phyloP scores from a whole-genome alignment of 2,113 vertebrate genomes.

The Gallinago media region DNA sequence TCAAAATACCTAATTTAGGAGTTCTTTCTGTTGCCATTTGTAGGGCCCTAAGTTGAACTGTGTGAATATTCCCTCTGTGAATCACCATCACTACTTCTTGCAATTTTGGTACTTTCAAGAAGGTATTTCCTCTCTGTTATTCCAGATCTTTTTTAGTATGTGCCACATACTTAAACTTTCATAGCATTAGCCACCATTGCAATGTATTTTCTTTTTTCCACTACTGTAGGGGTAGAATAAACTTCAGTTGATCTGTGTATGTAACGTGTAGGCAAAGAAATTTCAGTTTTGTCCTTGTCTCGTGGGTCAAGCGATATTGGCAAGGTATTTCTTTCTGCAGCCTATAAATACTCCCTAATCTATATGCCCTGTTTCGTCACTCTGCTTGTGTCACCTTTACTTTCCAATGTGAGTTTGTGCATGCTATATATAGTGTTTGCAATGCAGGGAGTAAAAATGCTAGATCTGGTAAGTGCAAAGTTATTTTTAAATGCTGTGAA shows the following conservation, averaged over 20 bases:
- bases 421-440: slow-evolving; percentile 31
- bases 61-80: not conserved
- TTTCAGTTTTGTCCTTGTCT: not conserved
- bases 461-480: not conserved
- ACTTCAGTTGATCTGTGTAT: not conserved
- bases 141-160: not conserved
- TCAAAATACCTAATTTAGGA: slow-evolving; percentile 15
- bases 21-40: not conserved
- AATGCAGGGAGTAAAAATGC: not conserved
- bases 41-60: not conserved
- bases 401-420: not conserved
- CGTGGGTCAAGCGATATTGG: not conserved
- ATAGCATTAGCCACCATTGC: not conserved
- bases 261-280: not conserved
- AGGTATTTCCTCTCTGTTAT: not conserved
- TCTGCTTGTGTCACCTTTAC: slow-evolving; percentile 37
- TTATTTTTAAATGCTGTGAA: not conserved
- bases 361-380: not conserved
- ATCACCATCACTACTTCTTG: not conserved
- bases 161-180: too few relatives aligned
- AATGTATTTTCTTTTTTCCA: not conserved
- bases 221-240: not conserved
- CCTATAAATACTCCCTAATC: slow-evolving; percentile 53
- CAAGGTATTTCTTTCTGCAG: not conserved
- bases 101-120: not conserved